Evolutionary conservation across 2,888 invertebrate species (phyloP).

Genomic region (Drosophila flavopinicola): DNA sequence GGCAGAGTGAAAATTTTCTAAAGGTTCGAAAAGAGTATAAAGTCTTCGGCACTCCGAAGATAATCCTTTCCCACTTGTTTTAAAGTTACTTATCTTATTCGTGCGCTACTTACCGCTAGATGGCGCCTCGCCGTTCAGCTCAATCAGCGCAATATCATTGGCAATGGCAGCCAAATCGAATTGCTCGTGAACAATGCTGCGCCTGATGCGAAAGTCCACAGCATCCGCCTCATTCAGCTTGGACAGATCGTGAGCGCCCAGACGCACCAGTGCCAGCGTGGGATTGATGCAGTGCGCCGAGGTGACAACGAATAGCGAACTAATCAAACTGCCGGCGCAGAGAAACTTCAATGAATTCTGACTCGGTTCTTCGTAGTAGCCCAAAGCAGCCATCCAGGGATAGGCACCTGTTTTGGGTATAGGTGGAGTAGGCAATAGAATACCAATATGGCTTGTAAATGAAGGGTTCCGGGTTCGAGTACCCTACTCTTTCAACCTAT

Average conservation of each 20-base stretch:
- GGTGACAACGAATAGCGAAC: slow-evolving; percentile 88
- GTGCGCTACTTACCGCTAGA: slow-evolving; percentile 63
- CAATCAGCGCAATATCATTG: slow-evolving; percentile 92
- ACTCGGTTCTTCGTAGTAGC: slow-evolving; percentile 84
- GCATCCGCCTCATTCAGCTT: slow-evolving; percentile 86
- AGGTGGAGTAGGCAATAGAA: background rate
- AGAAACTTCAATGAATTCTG: slow-evolving; percentile 86
- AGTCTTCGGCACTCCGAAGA: too few relatives aligned
- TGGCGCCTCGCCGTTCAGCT: slow-evolving; percentile 84
- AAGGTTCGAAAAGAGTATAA: too few relatives aligned
- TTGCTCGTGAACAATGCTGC: slow-evolving; percentile 87
- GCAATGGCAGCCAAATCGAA: slow-evolving; percentile 87
- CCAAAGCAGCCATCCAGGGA: slow-evolving; percentile 94
- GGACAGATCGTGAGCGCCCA: slow-evolving; percentile 91
- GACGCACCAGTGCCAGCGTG: slow-evolving; percentile 86
- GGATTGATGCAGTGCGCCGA: slow-evolving; percentile 86
- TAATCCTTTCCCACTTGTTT: too few relatives aligned
- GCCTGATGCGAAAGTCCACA: slow-evolving; percentile 87
- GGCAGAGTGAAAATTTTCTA: too few relatives aligned
- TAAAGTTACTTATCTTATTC: too few relatives aligned
- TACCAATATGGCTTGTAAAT: too few relatives aligned
- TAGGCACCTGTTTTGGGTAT: slow-evolving; percentile 86
- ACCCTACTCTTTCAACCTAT: too few relatives aligned
- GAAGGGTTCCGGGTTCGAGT: too few relatives aligned
- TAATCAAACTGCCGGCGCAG: slow-evolving; percentile 91